Conservation (phyloP, 2,113 vertebrate species). For the Daphoenositta chrysoptera region DNA sequence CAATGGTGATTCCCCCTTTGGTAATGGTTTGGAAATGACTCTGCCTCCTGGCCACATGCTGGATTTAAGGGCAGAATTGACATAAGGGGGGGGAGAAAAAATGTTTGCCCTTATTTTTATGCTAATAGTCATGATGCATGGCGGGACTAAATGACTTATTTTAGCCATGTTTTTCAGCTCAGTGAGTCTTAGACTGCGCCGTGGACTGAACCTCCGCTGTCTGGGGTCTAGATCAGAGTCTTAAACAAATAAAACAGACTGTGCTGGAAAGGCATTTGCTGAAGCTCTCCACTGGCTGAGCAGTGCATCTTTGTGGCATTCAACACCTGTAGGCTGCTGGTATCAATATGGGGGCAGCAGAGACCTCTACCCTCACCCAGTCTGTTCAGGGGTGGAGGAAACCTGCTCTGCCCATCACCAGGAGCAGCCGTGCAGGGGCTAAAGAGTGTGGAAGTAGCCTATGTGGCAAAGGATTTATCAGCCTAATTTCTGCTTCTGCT, state of each 20-base stretch:
- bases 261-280: not conserved
- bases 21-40: not conserved
- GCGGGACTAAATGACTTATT: not conserved
- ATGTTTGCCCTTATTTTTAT: not conserved
- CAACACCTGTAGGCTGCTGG: not conserved
- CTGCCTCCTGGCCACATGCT: not conserved
- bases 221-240: not conserved
- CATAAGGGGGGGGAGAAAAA: accelerated
- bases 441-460: not conserved
- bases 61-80: not conserved
- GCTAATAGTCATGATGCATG: not conserved
- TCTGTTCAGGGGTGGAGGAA: not conserved
- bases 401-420: not conserved
- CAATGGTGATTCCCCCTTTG: not conserved
- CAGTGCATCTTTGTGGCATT: not conserved
- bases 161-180: not conserved
- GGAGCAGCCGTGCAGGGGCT: not conserved
- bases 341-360: not conserved
- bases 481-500: not conserved
- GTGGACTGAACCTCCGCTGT: not conserved
- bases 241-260: not conserved
- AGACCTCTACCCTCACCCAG: not conserved
- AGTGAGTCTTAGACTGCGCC: not conserved
- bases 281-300: not conserved
- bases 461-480: not conserved